These are phyloP conservation scores for Aleadryas rufinucha DNA, from an alignment of 2,113 vertebrate genomes.

Conservation along the genomic window DNA sequence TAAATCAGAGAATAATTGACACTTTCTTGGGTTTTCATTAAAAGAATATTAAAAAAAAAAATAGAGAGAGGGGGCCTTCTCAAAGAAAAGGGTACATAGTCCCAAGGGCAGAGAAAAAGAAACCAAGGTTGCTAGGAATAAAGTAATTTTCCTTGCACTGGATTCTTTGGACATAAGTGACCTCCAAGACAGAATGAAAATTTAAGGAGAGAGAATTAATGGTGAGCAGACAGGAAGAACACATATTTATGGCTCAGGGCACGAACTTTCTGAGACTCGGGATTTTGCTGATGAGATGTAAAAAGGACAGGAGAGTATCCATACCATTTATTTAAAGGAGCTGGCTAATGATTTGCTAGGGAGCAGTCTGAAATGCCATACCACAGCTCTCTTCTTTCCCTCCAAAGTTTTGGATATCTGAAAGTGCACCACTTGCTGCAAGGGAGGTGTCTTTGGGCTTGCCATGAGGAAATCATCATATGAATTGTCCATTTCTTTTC, in stretches of 20 bases:
- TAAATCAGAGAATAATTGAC: not conserved
- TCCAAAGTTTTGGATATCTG: not conserved
- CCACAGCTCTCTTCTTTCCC: not conserved
- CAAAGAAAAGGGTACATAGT: not conserved
- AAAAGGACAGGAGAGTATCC: not conserved
- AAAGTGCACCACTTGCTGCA: not conserved
- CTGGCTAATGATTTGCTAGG: not conserved
- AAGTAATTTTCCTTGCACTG: not conserved
- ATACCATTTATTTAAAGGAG: not conserved
- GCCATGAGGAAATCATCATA: not conserved
- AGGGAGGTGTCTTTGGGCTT: not conserved
- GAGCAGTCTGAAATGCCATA: not conserved
- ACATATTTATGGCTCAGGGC: constrained; percentile 6
- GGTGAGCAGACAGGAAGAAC: not conserved
- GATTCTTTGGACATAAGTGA: not conserved
- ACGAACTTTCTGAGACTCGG: not conserved
- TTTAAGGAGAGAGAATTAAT: not conserved
- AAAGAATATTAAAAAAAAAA: not conserved
- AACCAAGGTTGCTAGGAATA: not conserved
- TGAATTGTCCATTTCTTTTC: not conserved
- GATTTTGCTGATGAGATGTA: not conserved
- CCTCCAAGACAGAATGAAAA: constrained; percentile 17
- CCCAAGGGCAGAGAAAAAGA: not conserved
- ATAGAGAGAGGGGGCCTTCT: not conserved
- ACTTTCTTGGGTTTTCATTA: not conserved